phyloP scores from a whole-genome alignment of 2,797 vertebrate genomes.

The Picus viridis region DNA sequence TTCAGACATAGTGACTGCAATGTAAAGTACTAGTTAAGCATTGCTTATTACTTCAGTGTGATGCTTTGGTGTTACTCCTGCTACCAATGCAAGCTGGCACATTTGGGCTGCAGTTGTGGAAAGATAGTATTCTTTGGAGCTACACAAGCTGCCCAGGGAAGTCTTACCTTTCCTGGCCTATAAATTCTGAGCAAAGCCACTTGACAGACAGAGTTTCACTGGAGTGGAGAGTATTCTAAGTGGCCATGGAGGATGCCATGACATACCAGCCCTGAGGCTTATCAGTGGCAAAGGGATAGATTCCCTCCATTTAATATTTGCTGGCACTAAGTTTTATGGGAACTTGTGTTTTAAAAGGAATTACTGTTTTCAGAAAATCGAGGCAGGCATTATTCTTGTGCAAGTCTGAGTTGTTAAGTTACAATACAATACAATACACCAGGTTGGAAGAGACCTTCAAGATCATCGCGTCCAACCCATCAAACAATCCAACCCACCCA shows the following conservation, averaged over 20 bases:
- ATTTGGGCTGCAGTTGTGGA: neutral
- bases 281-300: neutral
- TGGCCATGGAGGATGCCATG: neutral
- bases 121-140: neutral
- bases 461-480: too few relatives aligned
- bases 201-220: fast-evolving
- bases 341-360: neutral
- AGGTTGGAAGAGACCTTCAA: too few relatives aligned
- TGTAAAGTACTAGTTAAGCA: neutral
- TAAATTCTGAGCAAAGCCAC: neutral
- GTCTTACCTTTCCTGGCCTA: neutral
- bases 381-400: neutral
- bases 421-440: too few relatives aligned
- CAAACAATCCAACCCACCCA: too few relatives aligned
- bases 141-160: neutral
- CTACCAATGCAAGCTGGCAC: fast-evolving
- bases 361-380: neutral
- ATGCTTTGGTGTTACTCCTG: fast-evolving
- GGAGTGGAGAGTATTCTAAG: neutral
- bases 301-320: neutral
- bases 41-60: neutral
- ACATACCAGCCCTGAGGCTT: fast-evolving
- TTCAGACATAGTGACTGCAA: neutral
- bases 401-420: neutral
- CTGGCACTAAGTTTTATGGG: neutral